Conservation (phyloP, 2,113 vertebrate species). For the Hylia prasina region DNA sequence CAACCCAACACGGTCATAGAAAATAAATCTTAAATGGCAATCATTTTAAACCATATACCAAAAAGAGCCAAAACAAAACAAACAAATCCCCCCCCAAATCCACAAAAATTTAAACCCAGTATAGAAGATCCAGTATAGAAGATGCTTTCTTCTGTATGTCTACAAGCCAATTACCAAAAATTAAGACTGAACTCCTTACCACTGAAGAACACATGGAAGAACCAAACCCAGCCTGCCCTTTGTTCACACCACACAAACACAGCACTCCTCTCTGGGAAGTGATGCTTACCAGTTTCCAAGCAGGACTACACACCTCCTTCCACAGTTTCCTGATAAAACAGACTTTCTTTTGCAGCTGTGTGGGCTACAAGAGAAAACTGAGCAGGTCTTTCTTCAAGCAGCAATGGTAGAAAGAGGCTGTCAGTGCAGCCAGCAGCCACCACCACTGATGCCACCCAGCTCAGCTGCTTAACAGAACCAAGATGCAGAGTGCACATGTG, state of each 20-base stretch:
- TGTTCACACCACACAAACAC: neutral
- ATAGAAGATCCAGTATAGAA: neutral
- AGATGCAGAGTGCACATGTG: neutral
- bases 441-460: neutral
- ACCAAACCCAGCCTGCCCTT: neutral
- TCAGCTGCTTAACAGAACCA: neutral
- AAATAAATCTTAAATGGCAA: neutral
- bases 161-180: neutral
- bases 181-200: neutral
- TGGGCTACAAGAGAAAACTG: neutral
- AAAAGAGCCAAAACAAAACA: neutral
- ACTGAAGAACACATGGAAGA: neutral
- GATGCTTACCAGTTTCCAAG: neutral
- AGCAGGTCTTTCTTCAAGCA: neutral
- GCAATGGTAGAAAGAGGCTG: neutral
- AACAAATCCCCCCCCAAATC: fast-evolving
- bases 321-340: neutral
- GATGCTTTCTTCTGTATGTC: neutral
- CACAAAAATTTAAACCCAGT: neutral
- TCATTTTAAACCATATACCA: neutral
- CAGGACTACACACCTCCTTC: neutral
- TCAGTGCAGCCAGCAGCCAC: neutral
- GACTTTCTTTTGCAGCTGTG: neutral
- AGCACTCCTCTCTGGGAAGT: neutral
- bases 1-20: fast-evolving